These are phyloP conservation scores for Empis livida DNA, from an alignment of 2,888 invertebrate species.

Conservation along the genomic window DNA sequence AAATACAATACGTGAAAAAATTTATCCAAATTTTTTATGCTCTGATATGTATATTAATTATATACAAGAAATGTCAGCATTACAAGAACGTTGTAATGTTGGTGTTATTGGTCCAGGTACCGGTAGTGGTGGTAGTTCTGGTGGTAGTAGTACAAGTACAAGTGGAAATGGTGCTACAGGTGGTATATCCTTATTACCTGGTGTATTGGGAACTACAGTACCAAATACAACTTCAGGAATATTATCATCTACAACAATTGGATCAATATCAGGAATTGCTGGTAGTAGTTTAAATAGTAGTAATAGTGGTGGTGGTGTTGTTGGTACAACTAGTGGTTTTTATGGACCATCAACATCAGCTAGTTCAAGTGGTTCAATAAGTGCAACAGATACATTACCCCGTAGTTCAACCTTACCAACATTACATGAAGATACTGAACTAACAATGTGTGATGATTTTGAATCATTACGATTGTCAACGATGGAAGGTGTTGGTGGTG, in stretches of 20 bases:
- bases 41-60: constrained; percentile 85
- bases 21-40: constrained; percentile 84
- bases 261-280: constrained; percentile 20
- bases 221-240: constrained; percentile 16
- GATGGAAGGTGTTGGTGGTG: background rate
- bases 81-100: constrained; percentile 34
- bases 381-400: constrained; percentile 37
- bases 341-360: constrained; percentile 35
- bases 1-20: constrained; percentile 68
- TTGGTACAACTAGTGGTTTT: constrained; percentile 13
- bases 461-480: constrained; percentile 23
- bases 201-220: constrained; percentile 15
- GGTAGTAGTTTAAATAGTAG: constrained; percentile 33
- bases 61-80: constrained; percentile 50
- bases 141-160: constrained; percentile 13
- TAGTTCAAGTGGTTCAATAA: constrained; percentile 34
- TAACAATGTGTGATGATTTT: constrained; percentile 38
- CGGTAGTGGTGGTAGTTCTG: constrained; percentile 22
- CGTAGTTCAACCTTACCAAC: constrained; percentile 57
- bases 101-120: constrained; percentile 21
- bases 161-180: background rate
- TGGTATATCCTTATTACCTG: constrained; percentile 7
- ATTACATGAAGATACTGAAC: constrained; percentile 74
- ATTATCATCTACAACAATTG: constrained; percentile 14
- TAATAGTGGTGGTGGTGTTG: constrained; percentile 11